Evolutionary conservation across 2,888 invertebrate genomes (phyloP).

Genomic region (Lasius fuliginosus): DNA sequence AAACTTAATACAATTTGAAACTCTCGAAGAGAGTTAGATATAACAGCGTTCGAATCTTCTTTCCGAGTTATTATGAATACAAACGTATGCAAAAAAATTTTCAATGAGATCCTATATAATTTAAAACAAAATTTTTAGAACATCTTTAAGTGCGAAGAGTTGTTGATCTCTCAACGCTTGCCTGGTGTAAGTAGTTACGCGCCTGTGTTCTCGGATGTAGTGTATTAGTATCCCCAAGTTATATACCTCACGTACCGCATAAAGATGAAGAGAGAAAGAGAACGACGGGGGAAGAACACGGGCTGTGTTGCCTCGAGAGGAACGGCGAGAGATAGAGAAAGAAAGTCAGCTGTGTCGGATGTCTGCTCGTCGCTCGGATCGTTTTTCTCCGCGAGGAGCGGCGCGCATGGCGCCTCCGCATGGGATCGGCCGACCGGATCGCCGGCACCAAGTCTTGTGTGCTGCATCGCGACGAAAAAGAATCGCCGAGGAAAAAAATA

Average conservation of each 20-base stretch:
- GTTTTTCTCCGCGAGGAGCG: constrained; percentile 70
- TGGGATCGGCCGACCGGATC: constrained; percentile 62
- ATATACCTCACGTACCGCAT: constrained; percentile 26
- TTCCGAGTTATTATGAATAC: not conserved
- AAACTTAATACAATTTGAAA: not conserved
- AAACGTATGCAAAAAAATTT: not conserved
- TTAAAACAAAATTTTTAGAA: not conserved
- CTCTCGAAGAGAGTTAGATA: not conserved
- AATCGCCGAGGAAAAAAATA: not conserved
- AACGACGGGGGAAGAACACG: constrained; percentile 3
- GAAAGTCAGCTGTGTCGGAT: constrained; percentile 71
- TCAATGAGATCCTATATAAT: not conserved
- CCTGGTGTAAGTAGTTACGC: constrained; percentile 21
- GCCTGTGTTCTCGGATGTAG: constrained; percentile 41
- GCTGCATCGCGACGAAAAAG: constrained; percentile 18
- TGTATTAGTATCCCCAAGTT: constrained; percentile 50
- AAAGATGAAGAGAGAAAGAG: constrained; percentile 34
- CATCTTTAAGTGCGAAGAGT: not conserved
- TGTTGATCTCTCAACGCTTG: not conserved
- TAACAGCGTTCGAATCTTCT: not conserved
- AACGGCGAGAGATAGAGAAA: constrained; percentile 47
- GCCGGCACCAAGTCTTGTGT: constrained; percentile 40
- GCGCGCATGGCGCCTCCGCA: constrained; percentile 68
- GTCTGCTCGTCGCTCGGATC: constrained; percentile 74
- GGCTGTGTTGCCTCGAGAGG: constrained; percentile 24